Evolutionary conservation across 2,888 invertebrate species (phyloP), one percentile per base, ranked within the genome.

Genomic region (Isotomurus palustris): DNA sequence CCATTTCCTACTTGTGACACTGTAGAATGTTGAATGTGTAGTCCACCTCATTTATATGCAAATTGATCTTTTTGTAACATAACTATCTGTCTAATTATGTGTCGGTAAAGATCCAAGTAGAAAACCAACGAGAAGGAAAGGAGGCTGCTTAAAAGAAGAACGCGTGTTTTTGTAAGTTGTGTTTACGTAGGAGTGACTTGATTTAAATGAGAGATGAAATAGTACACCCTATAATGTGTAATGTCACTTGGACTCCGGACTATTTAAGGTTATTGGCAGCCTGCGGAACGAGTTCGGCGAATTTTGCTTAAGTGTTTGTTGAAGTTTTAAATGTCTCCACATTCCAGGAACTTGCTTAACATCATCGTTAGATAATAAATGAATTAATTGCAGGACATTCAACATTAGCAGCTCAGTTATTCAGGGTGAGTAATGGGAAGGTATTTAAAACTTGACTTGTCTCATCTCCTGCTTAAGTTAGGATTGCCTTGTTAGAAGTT

Each of bases 321-420:
- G n/a, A n/a, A n/a, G n/a, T n/a, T n/a, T n/a, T n/a, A 29, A 50
- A 50, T 50, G 50, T 50, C 50, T 38, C 50, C n/a, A 22, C 50
- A 50, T 50, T 50, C 50, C 50, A 21, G 50, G 24, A 50, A 50
- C 38, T 50, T 50, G 50, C 40, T 38, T 27, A 50, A 50, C 50
- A 50, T 12, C 22, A n/a, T 32, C 3, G 22, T 5, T 21, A 24
- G 50, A 50, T 38, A 50, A 36, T 36, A 50, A 32, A 50, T 36
- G 50, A 50, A 50, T 50, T 50, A 50, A 50, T 50, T 50, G 40
- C 40, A 19, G 3, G 40, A 24, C 22, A 53, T n/a, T n/a, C n/a
- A n/a, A n/a, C n/a, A n/a, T n/a, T n/a, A n/a, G n/a, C n/a, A n/a
- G n/a, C n/a, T n/a, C n/a, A n/a, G n/a, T n/a, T n/a, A n/a, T n/a